These are phyloP conservation scores for Liposcelis brunnea DNA, from an alignment of 2,888 invertebrate genomes.

Conservation along the genomic window DNA sequence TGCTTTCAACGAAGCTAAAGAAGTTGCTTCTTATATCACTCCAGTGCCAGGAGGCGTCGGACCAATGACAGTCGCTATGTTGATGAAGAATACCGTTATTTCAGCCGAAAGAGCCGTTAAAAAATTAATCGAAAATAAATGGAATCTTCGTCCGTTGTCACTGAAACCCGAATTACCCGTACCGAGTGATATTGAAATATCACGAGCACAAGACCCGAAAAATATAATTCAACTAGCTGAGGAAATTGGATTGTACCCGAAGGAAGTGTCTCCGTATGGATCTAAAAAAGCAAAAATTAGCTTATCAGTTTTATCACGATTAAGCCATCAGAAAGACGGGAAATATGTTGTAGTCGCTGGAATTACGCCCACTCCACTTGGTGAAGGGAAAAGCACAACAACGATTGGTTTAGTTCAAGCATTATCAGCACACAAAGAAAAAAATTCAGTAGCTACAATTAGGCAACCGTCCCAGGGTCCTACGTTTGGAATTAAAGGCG, in stretches of 20 bases:
- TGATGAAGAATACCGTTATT: slow-evolving; percentile 85
- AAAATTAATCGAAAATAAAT: slow-evolving; percentile 37
- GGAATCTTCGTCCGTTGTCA: slow-evolving; percentile 54
- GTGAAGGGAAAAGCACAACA: slow-evolving; percentile 97
- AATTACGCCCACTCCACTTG: slow-evolving; percentile 96
- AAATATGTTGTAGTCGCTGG: slow-evolving; percentile 92
- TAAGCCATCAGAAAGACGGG: slow-evolving; percentile 50
- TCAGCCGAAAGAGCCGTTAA: slow-evolving; percentile 52
- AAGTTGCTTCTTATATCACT: slow-evolving; percentile 75
- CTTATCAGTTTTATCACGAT: slow-evolving; percentile 58
- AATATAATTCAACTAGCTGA: slow-evolving; percentile 55
- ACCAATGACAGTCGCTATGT: slow-evolving; percentile 98
- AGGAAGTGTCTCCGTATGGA: slow-evolving; percentile 81
- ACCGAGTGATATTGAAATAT: slow-evolving; percentile 87
- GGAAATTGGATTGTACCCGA: slow-evolving; percentile 66
- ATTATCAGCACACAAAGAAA: slow-evolving; percentile 61
- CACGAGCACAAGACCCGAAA: slow-evolving; percentile 75
- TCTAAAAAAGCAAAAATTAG: slow-evolving; percentile 88
- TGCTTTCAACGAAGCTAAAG: slow-evolving; percentile 58
- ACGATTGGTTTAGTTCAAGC: slow-evolving; percentile 87
- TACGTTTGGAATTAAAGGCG: slow-evolving; percentile 96
- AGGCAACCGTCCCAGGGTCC: slow-evolving; percentile 98
- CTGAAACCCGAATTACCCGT: slow-evolving; percentile 51
- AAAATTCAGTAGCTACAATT: slow-evolving; percentile 83
- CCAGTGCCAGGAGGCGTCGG: slow-evolving; percentile 96